Base-by-base conservation (phyloP, 2,888 invertebrate genomes). In the Gasteruption jaculator region DNA sequence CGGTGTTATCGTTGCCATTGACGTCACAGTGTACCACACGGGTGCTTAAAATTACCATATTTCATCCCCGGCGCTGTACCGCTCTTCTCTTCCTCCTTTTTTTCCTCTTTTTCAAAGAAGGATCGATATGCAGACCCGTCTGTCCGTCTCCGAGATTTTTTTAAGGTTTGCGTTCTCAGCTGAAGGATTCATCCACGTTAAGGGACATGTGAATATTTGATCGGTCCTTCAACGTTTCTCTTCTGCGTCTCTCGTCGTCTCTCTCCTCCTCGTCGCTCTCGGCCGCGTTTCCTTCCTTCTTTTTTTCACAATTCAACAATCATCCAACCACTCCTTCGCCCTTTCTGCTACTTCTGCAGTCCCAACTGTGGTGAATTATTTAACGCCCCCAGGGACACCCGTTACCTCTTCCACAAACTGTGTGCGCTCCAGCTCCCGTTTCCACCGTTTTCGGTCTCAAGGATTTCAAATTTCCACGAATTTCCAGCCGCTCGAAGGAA, bases 341-440 rank as follows among this genome's bases (percentile, higher is more conserved):
- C 56, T 58, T 56, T 63, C 63, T 57, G 52, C 56, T 59, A 57
- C 53, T 50, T 54, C 60, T 57, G 52, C 57, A 53, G 60, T 61
- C 61, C 63, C 63, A 61, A 61, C 60, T 62, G 61, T 50, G 61
- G 63, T 70, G 66, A 69, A 70, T 70, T 66, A 70, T 70, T 70
- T 64, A 70, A 62, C 60, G 55, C 57, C 62, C 60, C 58, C 55
- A 54, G 63, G 57, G 64, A 63, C 59, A 59, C 52, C 52, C 53
- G 54, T 60, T 63, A 60, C 57, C 55, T 57, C 44, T n/a, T n/a
- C n/a, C n/a, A n/a, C n/a, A n/a, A n/a, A n/a, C n/a, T 45, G 43
- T 47, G 43, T 43, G 40, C 30, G 36, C 45, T 37, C n/a, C n/a
- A n/a, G n/a, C n/a, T n/a, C n/a, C n/a, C 44, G 52, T 56, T 50